phyloP scores from a whole-genome alignment of 1,140 invertebrate genomes.

The Geopemphigus sp. region DNA sequence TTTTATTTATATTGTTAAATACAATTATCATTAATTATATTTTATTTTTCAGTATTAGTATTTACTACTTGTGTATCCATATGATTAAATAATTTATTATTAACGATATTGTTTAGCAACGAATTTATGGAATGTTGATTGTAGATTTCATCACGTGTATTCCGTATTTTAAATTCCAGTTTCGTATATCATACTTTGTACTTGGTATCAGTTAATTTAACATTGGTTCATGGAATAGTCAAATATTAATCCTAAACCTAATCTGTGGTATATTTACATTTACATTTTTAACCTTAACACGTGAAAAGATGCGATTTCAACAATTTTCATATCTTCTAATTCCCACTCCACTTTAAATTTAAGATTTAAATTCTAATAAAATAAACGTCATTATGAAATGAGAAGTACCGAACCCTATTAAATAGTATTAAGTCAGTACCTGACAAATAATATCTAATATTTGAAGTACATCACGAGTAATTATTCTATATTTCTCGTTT shows the following conservation, averaged over 20 bases:
- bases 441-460: too few relatives aligned
- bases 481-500: too few relatives aligned
- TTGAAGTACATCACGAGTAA: background rate
- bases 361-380: slow-evolving; percentile 29
- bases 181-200: too few relatives aligned
- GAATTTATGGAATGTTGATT: too few relatives aligned
- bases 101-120: too few relatives aligned
- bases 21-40: too few relatives aligned
- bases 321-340: background rate
- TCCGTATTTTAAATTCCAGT: too few relatives aligned
- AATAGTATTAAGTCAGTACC: background rate
- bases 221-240: slow-evolving; percentile 26
- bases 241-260: background rate
- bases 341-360: background rate
- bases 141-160: too few relatives aligned
- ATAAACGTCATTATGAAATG: slow-evolving; percentile 19
- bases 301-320: slow-evolving; percentile 19
- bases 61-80: too few relatives aligned
- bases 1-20: too few relatives aligned
- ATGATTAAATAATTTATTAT: too few relatives aligned
- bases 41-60: too few relatives aligned
- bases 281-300: slow-evolving; percentile 23
- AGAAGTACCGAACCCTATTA: background rate
- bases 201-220: background rate
- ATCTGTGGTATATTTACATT: slow-evolving; percentile 22